These are phyloP conservation scores for Agrilus biguttatus DNA, from an alignment of 2,888 invertebrate genomes.

Conservation along the genomic window DNA sequence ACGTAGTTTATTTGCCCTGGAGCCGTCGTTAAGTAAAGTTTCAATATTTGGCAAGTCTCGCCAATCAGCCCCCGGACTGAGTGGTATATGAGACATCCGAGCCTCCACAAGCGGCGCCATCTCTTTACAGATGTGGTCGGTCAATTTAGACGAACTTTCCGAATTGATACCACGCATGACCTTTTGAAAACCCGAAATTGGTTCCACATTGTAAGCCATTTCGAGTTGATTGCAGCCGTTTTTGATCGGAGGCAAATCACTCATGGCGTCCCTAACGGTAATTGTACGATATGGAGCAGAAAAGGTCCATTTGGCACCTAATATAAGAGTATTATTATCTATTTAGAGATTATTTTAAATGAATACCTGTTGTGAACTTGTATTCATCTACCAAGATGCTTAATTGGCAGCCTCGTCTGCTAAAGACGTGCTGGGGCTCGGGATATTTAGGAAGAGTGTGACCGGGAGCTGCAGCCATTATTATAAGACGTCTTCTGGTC, in stretches of 20 bases:
- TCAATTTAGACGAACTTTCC: conserved; percentile 17
- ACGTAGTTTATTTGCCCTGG: conserved; percentile 41
- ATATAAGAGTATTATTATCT: conserved; percentile 20
- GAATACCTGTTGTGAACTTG: conserved; percentile 24
- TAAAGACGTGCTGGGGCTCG: conserved; percentile 67
- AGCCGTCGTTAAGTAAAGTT: conserved; percentile 55
- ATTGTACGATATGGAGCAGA: conserved; percentile 65
- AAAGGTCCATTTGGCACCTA: conserved; percentile 43
- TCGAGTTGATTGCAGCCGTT: conserved; percentile 57
- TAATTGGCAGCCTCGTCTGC: conserved; percentile 46
- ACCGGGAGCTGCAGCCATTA: conserved; percentile 72
- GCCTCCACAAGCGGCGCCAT: conserved; percentile 69
- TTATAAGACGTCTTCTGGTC: conserved; percentile 55
- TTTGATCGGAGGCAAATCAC: conserved; percentile 60
- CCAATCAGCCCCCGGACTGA: conserved; percentile 68
- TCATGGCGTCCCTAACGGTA: conserved; percentile 67
- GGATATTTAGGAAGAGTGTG: conserved; percentile 60
- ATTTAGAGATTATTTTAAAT: no score
- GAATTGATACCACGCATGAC: conserved; percentile 39
- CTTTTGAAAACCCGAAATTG: conserved; percentile 63
- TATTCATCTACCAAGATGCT: conserved; percentile 45
- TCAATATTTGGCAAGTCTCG: conserved; percentile 69
- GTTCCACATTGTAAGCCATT: conserved; percentile 55
- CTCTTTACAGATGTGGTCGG: conserved; percentile 71
- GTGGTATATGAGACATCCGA: conserved; percentile 61